Evolutionary conservation across 2,888 invertebrate species (phyloP).

Genomic region (Athalia cordata): DNA sequence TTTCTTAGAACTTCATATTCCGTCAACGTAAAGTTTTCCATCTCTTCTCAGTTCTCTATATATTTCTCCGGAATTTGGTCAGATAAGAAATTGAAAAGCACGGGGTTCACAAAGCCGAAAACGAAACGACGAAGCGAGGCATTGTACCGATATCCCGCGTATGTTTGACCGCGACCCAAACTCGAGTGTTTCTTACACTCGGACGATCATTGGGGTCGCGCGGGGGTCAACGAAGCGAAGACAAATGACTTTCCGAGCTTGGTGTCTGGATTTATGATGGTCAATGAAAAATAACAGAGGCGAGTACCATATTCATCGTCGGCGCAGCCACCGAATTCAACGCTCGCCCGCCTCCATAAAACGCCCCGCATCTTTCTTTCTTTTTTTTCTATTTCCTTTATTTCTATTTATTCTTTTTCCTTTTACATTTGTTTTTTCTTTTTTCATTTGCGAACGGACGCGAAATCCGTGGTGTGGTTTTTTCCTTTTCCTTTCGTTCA

Average conservation of each 20-base stretch:
- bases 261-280: slow-evolving; percentile 43
- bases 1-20: too few relatives aligned
- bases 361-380: background rate
- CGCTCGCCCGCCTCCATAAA: background rate
- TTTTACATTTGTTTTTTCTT: too few relatives aligned
- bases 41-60: too few relatives aligned
- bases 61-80: too few relatives aligned
- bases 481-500: too few relatives aligned
- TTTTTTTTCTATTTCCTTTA: too few relatives aligned
- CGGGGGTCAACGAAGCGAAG: slow-evolving; percentile 37
- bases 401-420: too few relatives aligned
- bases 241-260: slow-evolving; percentile 33
- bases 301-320: slow-evolving; percentile 23
- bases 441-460: too few relatives aligned
- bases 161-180: slow-evolving; percentile 25
- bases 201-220: slow-evolving; percentile 35
- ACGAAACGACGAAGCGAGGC: background rate
- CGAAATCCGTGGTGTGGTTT: too few relatives aligned
- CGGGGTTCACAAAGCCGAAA: background rate
- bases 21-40: too few relatives aligned
- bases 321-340: slow-evolving; percentile 3
- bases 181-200: slow-evolving; percentile 42
- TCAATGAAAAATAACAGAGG: slow-evolving; percentile 39
- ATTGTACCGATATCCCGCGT: background rate
- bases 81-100: too few relatives aligned